phyloP scores from a whole-genome alignment of 2,113 vertebrate genomes.

The Callaeas wilsoni region DNA sequence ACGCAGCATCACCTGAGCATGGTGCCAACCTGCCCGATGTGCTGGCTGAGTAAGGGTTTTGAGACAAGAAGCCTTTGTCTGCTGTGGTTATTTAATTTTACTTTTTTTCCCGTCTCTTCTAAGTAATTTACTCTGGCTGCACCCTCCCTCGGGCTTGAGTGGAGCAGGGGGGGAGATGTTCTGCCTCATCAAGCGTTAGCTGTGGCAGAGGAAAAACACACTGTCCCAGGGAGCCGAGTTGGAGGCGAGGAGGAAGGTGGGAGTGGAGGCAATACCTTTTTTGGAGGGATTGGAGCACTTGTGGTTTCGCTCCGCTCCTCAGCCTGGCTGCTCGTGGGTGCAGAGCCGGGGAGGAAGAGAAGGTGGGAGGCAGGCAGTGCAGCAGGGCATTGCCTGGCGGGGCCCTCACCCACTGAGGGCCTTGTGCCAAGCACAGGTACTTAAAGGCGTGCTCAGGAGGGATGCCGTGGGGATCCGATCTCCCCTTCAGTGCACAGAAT shows the following conservation, averaged over 20 bases:
- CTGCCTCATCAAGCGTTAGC: neutral
- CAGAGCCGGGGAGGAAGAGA: neutral
- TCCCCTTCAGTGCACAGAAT: neutral
- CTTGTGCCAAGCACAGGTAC: neutral
- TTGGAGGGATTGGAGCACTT: neutral
- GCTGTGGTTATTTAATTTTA: neutral
- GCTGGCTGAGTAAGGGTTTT: neutral
- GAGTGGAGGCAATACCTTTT: conserved; percentile 62
- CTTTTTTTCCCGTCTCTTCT: neutral
- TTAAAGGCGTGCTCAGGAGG: neutral
- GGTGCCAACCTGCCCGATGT: neutral
- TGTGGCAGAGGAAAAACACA: conserved; percentile 50
- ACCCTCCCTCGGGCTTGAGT: neutral
- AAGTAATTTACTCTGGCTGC: neutral
- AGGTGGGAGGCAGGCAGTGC: conserved; percentile 47
- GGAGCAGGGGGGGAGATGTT: neutral
- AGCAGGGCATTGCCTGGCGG: conserved; percentile 1
- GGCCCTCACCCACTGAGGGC: neutral
- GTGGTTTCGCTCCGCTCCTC: fast-evolving
- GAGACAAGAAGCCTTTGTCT: conserved; percentile 19
- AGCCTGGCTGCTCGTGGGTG: neutral
- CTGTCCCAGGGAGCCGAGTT: conserved; percentile 44
- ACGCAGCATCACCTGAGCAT: fast-evolving
- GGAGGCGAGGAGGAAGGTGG: neutral
- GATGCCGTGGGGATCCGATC: fast-evolving